These are phyloP conservation scores for Sebastes hubbsi DNA, from an alignment of 2,797 vertebrate species.

Conservation along the genomic window DNA sequence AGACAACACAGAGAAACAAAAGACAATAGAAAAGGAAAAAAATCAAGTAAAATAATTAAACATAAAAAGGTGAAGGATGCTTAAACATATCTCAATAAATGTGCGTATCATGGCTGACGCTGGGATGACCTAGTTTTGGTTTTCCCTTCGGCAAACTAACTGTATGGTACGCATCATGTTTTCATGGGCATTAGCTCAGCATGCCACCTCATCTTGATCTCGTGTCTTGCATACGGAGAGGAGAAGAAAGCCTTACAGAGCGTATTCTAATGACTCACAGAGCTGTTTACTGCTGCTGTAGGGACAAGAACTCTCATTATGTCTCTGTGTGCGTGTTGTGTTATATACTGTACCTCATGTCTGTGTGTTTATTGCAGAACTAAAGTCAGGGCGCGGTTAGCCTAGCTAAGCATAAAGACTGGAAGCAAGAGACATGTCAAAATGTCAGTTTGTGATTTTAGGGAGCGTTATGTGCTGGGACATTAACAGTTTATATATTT, in stretches of 20 bases:
- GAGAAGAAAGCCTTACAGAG: not conserved
- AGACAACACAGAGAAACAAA: constrained; percentile 43
- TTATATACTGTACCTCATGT: not conserved
- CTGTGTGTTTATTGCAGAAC: not conserved
- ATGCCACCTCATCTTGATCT: not conserved
- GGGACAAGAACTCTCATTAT: not conserved
- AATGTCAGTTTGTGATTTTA: not conserved
- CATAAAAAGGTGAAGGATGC: constrained; percentile 30
- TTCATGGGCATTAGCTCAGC: constrained; percentile 8
- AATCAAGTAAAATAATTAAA: constrained; percentile 40
- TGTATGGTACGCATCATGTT: not conserved
- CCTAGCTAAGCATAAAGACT: not conserved
- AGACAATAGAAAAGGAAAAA: constrained; percentile 46
- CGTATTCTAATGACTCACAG: constrained; percentile 3
- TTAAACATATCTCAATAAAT: not conserved
- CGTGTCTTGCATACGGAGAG: not conserved
- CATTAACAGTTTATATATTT: no score
- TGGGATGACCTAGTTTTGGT: not conserved
- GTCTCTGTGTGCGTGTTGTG: not conserved
- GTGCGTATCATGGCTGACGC: not conserved
- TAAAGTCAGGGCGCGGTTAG: not conserved
- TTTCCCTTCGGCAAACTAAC: not conserved
- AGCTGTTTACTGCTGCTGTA: constrained; percentile 18
- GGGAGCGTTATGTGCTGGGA: no score
- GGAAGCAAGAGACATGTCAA: not conserved